A percentile compares a stretch with the other conserved stretches of the same genome.
Conservation (phyloP, 2,888 invertebrate genomes). For the Caenorhabditis sp. region DNA sequence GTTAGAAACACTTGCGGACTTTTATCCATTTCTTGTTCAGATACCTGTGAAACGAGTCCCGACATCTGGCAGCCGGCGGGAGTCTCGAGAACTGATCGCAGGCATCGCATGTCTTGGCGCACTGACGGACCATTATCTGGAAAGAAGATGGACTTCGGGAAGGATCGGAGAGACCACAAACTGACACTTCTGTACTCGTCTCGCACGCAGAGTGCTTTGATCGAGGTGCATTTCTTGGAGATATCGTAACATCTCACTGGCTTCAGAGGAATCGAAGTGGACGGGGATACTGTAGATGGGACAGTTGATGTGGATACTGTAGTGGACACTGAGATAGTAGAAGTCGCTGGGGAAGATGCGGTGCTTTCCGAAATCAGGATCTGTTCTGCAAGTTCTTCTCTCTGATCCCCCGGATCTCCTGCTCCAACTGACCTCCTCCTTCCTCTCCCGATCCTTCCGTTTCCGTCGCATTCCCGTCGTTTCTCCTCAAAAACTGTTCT, state of each 20-base stretch:
- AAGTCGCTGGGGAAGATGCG: neutral
- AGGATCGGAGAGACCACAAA: neutral
- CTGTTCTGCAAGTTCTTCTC: too few species aligned
- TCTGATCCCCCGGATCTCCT: too few species aligned
- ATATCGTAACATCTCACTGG: slow-evolving; percentile 53
- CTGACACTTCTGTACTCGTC: slow-evolving; percentile 44
- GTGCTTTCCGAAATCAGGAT: slow-evolving; percentile 25
- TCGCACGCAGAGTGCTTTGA: slow-evolving; percentile 28
- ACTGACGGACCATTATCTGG: slow-evolving; percentile 62
- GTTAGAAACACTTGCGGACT: slow-evolving; percentile 31
- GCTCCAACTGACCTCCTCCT: too few species aligned
- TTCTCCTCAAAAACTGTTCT: slow-evolving; percentile 27
- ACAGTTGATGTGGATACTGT: neutral
- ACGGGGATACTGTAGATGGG: neutral
- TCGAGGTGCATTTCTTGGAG: slow-evolving; percentile 32
- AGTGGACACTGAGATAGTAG: slow-evolving; percentile 14
- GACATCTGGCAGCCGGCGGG: slow-evolving; percentile 43
- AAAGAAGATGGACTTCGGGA: slow-evolving; percentile 15
- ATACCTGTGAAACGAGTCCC: slow-evolving; percentile 58
- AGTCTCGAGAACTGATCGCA: slow-evolving; percentile 50
- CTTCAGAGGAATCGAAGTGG: neutral
- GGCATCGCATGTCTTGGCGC: slow-evolving; percentile 52
- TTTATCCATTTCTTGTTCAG: slow-evolving; percentile 14
- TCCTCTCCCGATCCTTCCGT: slow-evolving; percentile 50
- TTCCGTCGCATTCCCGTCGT: neutral